These are phyloP conservation scores for Channa maculata DNA, from an alignment of 2,113 vertebrate genomes.

Conservation along the genomic window DNA sequence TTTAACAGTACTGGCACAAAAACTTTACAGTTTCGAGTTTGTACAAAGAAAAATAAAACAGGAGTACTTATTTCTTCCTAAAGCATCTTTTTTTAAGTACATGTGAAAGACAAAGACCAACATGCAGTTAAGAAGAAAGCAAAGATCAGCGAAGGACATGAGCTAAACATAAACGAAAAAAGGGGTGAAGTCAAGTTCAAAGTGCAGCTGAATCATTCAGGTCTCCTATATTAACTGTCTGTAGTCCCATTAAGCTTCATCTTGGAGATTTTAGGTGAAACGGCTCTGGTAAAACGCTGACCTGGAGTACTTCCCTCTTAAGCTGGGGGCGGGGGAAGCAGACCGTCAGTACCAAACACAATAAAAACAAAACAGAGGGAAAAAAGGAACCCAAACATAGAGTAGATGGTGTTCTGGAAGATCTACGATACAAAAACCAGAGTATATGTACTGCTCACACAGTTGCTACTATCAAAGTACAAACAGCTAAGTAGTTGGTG, in stretches of 20 bases:
- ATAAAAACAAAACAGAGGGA: constrained; percentile 5
- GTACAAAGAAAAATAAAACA: constrained; percentile 56
- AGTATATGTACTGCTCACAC: constrained; percentile 54
- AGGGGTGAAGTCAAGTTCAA: constrained; percentile 47
- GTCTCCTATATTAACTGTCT: constrained; percentile 67
- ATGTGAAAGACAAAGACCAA: constrained; percentile 50
- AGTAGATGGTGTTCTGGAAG: constrained; percentile 70
- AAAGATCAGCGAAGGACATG: neutral
- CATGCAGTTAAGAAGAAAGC: constrained; percentile 68
- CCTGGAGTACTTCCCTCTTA: constrained; percentile 45
- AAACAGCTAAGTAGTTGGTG: constrained; percentile 58
- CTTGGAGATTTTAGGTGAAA: constrained; percentile 45
- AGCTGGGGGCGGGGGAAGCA: neutral
- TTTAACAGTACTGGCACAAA: constrained; percentile 42
- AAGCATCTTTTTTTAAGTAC: constrained; percentile 62
- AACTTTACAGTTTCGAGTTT: constrained; percentile 48
- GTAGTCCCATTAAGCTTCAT: constrained; percentile 46
- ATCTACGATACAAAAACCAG: constrained; percentile 66
- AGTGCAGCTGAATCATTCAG: constrained; percentile 80
- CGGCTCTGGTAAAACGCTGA: constrained; percentile 59
- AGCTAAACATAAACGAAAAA: constrained; percentile 21
- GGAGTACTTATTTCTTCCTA: constrained; percentile 64
- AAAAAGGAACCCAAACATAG: constrained; percentile 50
- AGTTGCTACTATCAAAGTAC: constrained; percentile 68
- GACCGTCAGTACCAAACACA: constrained; percentile 26